Conservation (phyloP, 2,888 invertebrate genomes). For the Leptodirus hochenwartii region DNA sequence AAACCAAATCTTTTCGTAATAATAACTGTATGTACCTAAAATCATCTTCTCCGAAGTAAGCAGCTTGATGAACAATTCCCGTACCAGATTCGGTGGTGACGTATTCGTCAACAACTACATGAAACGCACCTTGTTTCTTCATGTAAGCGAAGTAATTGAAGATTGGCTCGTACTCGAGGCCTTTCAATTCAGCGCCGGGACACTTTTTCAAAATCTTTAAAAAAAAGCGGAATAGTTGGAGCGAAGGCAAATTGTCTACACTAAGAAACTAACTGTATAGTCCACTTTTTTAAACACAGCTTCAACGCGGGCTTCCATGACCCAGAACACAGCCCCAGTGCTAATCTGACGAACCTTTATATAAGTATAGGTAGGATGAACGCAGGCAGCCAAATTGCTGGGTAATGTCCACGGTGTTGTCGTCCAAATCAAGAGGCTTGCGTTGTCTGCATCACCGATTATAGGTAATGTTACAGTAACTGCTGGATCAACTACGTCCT, state of each 20-base stretch:
- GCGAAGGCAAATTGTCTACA: too few species aligned
- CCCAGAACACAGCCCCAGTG: slow-evolving; percentile 52
- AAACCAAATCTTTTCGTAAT: too few species aligned
- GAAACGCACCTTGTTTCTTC: slow-evolving; percentile 49
- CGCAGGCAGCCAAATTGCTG: slow-evolving; percentile 87
- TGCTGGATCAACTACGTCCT: slow-evolving; percentile 92
- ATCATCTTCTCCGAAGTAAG: slow-evolving; percentile 99
- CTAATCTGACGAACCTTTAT: slow-evolving; percentile 56
- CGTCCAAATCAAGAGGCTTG: slow-evolving; percentile 83
- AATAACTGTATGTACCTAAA: too few species aligned
- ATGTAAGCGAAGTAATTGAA: slow-evolving; percentile 71
- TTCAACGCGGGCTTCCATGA: slow-evolving; percentile 69
- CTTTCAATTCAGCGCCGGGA: slow-evolving; percentile 60
- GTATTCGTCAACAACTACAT: slow-evolving; percentile 73
- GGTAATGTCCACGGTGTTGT: slow-evolving; percentile 99
- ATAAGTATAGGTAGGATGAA: slow-evolving; percentile 75
- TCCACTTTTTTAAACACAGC: slow-evolving; percentile 59
- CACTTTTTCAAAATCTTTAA: slow-evolving; percentile 62
- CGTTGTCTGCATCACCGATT: slow-evolving; percentile 38
- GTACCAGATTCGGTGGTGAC: slow-evolving; percentile 96
- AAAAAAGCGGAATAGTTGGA: too few species aligned
- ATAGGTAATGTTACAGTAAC: slow-evolving; percentile 81
- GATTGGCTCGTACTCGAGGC: slow-evolving; percentile 67
- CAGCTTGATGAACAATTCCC: slow-evolving; percentile 94
- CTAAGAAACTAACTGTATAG: too few species aligned